Conservation (phyloP, 2,797 vertebrate genomes). For the Kryptolebias ocellatus region DNA sequence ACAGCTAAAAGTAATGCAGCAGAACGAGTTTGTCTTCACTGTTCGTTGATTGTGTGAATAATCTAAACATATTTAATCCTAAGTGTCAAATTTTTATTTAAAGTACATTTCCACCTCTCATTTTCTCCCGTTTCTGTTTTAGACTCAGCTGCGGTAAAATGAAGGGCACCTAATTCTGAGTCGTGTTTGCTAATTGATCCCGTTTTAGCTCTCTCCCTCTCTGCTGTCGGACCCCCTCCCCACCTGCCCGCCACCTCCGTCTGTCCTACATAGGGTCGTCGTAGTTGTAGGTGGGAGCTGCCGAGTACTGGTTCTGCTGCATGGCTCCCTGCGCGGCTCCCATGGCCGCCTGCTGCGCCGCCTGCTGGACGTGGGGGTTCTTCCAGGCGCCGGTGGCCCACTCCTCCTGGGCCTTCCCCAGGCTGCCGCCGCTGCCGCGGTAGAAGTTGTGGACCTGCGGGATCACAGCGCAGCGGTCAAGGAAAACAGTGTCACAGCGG, state of each 20-base stretch:
- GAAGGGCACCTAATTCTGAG: conserved; percentile 75
- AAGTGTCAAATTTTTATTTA: conserved; percentile 30
- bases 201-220: conserved; percentile 64
- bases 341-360: conserved; percentile 92
- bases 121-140: conserved; percentile 50
- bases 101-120: conserved; percentile 38
- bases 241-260: conserved; percentile 24
- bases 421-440: conserved; percentile 93
- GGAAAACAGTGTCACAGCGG: too few species aligned
- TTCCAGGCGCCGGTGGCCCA: conserved; percentile 98
- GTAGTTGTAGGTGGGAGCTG: conserved; percentile 96
- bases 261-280: conserved; percentile 93
- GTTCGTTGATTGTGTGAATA: conserved; percentile 40
- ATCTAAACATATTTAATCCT: conserved; percentile 9
- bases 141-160: conserved; percentile 55
- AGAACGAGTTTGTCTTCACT: conserved; percentile 30
- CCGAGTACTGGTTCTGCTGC: conserved; percentile 90
- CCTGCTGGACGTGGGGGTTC: conserved; percentile 94
- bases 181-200: conserved; percentile 74
- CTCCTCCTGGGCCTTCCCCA: conserved; percentile 98
- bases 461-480: not conserved
- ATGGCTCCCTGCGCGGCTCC: conserved; percentile 91
- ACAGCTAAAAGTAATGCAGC: conserved; percentile 36
- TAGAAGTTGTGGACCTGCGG: conserved; percentile 95
- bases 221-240: conserved; percentile 30